Conservation (phyloP, 2,797 vertebrate species). For the Aphelocoma californica region DNA sequence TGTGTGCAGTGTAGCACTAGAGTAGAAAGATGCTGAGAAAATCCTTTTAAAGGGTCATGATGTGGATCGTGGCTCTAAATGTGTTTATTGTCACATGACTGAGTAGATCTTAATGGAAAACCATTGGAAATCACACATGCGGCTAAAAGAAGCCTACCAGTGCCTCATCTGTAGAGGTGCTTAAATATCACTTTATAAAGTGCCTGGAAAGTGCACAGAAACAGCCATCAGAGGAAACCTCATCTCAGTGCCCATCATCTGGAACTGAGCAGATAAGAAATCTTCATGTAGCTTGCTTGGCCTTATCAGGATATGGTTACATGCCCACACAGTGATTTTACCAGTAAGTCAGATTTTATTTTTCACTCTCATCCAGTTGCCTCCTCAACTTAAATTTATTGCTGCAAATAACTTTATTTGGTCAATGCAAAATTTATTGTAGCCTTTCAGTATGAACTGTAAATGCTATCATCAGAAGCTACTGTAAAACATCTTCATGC, state of each 20-base stretch:
- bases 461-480: not conserved
- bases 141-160: not conserved
- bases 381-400: not conserved
- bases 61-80: constrained; percentile 52
- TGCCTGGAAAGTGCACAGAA: constrained; percentile 26
- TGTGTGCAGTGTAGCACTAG: not conserved
- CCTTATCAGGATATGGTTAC: constrained; percentile 26
- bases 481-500: not conserved
- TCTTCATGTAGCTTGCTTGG: constrained; percentile 25
- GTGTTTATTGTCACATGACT: constrained; percentile 36
- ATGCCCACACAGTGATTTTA: constrained; percentile 48
- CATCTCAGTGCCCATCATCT: not conserved
- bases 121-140: constrained; percentile 51
- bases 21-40: constrained; percentile 21
- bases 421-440: not conserved
- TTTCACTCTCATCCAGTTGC: not conserved
- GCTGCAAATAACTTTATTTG: not conserved
- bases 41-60: constrained; percentile 38
- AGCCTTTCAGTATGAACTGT: not conserved
- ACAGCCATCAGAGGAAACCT: not conserved
- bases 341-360: constrained; percentile 44
- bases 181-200: constrained; percentile 12
- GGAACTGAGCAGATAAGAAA: constrained; percentile 37
- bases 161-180: constrained; percentile 14
- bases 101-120: constrained; percentile 70